Conservation (phyloP, 2,888 invertebrate species). For the Frankliniella intonsa region DNA sequence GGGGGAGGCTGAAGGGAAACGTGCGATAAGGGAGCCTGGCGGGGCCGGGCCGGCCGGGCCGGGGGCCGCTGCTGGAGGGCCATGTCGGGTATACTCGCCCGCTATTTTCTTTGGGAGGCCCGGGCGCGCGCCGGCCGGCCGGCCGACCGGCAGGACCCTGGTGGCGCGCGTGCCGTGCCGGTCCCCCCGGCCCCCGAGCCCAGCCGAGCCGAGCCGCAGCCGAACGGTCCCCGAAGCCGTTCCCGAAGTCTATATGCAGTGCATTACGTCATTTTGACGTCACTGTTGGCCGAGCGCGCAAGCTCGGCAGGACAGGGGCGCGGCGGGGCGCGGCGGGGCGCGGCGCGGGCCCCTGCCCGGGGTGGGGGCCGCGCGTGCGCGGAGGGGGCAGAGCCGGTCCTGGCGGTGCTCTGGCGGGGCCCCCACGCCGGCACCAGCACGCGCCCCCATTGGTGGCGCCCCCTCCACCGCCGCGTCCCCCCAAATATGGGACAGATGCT, state of each 20-base stretch:
- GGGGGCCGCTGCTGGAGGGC: not conserved
- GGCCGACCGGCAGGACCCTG: conserved; percentile 38
- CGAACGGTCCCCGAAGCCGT: conserved; percentile 46
- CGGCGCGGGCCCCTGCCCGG: conserved; percentile 41
- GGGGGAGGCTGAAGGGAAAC: too few species aligned
- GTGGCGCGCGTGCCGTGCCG: not conserved
- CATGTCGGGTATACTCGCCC: too few species aligned
- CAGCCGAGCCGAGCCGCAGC: conserved; percentile 36
- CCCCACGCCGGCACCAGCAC: conserved; percentile 55
- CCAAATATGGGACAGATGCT: conserved; percentile 79
- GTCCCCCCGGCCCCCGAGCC: not conserved
- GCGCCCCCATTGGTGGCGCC: conserved; percentile 53
- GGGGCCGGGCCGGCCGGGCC: not conserved
- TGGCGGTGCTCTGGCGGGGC: conserved; percentile 55
- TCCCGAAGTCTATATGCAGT: conserved; percentile 36
- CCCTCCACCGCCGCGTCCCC: conserved; percentile 51
- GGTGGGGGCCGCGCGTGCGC: conserved; percentile 42
- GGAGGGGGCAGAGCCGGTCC: conserved; percentile 51
- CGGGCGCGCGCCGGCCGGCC: not conserved
- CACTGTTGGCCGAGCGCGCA: conserved; percentile 37
- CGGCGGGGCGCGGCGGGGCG: conserved; percentile 34
- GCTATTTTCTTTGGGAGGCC: too few species aligned
- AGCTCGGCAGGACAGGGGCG: conserved; percentile 42
- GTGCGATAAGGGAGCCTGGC: conserved; percentile 28
- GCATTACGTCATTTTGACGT: conserved; percentile 40